Percentiles rank a stretch among this genome's conserved stretches.
phyloP scores from a whole-genome alignment of 1,140 invertebrate genomes.

The Drosophila virilis region DNA sequence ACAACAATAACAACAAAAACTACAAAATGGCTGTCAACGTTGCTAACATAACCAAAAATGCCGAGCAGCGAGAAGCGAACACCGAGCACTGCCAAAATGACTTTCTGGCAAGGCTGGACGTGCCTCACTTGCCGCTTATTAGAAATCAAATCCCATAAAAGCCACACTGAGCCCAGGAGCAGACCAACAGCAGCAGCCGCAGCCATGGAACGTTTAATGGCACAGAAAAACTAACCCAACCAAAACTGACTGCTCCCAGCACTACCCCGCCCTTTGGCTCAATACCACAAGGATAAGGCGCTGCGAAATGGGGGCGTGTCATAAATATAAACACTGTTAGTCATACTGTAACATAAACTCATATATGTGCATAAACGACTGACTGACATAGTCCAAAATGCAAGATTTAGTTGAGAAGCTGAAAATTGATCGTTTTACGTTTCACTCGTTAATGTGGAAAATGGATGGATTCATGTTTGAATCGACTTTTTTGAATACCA shows the following conservation, averaged over 20 bases:
- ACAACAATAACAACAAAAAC: conserved; percentile 38
- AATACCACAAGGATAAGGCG: not conserved
- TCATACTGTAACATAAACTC: too few species aligned
- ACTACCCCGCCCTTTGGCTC: not conserved
- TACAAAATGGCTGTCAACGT: conserved; percentile 68
- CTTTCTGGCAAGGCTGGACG: conserved; percentile 52
- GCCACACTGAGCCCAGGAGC: conserved; percentile 68
- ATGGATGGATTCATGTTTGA: too few species aligned
- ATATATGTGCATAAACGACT: too few species aligned
- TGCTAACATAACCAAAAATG: conserved; percentile 33
- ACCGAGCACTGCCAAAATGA: conserved; percentile 32
- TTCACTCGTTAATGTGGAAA: too few species aligned
- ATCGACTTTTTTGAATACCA: too few species aligned
- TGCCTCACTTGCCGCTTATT: conserved; percentile 80
- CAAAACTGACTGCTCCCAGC: conserved; percentile 8
- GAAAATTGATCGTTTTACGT: too few species aligned
- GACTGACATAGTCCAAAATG: too few species aligned
- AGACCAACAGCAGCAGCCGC: conserved; percentile 17
- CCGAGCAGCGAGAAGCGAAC: conserved; percentile 10
- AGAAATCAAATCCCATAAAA: conserved; percentile 82
- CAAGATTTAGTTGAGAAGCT: too few species aligned
- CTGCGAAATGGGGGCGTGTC: not conserved
- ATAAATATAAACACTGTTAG: not conserved
- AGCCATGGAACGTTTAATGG: conserved; percentile 49
- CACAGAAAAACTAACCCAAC: conserved; percentile 59